phyloP scores from a whole-genome alignment of 1,140 invertebrate species.

The Calosoma granatense region DNA sequence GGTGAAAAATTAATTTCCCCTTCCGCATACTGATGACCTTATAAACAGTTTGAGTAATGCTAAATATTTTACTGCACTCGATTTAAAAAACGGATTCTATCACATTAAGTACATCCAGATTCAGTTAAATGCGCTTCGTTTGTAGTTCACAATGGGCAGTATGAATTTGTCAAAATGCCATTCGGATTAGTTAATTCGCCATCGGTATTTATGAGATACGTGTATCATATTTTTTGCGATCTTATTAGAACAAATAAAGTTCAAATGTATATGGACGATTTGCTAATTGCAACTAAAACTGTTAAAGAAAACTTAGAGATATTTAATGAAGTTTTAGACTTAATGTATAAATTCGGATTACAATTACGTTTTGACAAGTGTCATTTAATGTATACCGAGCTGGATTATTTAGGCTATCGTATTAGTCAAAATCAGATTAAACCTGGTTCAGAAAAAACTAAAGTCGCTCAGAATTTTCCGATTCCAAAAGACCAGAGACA shows the following conservation, averaged over 20 bases:
- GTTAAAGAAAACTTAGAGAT: constrained; percentile 18
- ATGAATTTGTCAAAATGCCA: not conserved
- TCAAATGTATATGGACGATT: constrained; percentile 20
- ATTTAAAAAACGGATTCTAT: not conserved
- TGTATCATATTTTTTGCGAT: constrained; percentile 13
- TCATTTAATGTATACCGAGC: constrained; percentile 6
- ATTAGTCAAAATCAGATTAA: not conserved
- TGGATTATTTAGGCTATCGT: constrained; percentile 24
- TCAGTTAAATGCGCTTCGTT: not conserved
- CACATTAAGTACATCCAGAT: not conserved
- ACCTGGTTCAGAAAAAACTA: not conserved
- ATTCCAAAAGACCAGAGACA: not conserved
- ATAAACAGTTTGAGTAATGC: not conserved
- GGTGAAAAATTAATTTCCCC: not conserved
- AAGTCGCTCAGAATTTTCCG: not conserved
- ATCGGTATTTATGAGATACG: constrained; percentile 12
- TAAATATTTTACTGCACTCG: not conserved
- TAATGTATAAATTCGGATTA: constrained; percentile 9
- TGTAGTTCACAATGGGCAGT: not conserved
- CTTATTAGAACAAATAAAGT: constrained; percentile 13
- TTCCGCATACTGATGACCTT: not conserved
- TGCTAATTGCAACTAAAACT: constrained; percentile 16
- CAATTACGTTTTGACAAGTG: constrained; percentile 13
- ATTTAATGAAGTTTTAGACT: constrained; percentile 14
- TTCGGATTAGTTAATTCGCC: constrained; percentile 3